Base-by-base conservation (phyloP, 2,888 invertebrate genomes). In the Zaprionus bogoriensis region DNA sequence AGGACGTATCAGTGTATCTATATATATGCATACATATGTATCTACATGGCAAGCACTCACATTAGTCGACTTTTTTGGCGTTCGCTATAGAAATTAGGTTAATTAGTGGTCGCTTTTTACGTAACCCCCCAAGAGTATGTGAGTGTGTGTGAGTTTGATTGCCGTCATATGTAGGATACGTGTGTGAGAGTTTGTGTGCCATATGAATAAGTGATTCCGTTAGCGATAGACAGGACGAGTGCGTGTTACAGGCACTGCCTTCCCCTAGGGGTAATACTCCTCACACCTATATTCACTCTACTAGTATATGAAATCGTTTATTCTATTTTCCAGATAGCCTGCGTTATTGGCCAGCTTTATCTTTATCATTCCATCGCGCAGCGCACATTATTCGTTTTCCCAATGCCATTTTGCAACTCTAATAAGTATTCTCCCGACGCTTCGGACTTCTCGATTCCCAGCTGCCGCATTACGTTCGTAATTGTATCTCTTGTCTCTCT, bases 81-180 rank as follows among this genome's bases (percentile, higher is more conserved):
- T 66, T 45, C 54, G 46, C 54, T 38, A 60, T 59, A 64, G 72
- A 77, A 83, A 83, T 83, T 83, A 66, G 81, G 81, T 78, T 82
- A 82, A 82, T 82, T 82, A 78, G 83, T 77, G 81, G 81, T 77
- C 74, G 72, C 32, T 72, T 79, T 76, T 81, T 81, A 68, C 64
- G 61, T 68, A 72, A 79, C 36, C 46, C 53, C 30, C 38, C 28
- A 38, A 17, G 25, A 6, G 6, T 32, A 45, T 5, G n/a, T 27
- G 42, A 65, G 51, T 47, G 27, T 52, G 32, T 38, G 9, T 38
- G 39, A 46, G 51, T 58, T 54, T 66, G 62, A 74, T 59, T 61
- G 61, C 58, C 55, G 60, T 61, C 63, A 61, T 25, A n/a, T 14
- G 17, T 36, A 7, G 3, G n/a, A 17, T 19, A 9, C 5, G 5